Conservation (phyloP, 2,888 invertebrate genomes). For the Doris montereyensis region DNA sequence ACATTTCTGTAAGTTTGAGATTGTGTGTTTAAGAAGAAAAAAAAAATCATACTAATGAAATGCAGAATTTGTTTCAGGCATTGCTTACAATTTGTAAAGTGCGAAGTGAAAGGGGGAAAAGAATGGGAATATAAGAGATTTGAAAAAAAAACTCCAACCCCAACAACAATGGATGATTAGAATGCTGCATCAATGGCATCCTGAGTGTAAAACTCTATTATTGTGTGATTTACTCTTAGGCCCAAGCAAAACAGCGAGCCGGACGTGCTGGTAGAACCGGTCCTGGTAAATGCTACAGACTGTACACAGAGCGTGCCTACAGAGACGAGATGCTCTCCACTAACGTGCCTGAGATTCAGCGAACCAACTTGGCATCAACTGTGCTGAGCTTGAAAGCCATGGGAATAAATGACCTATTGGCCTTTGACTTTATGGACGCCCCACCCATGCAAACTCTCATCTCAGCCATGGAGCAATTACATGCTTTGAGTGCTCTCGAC, state of each 20-base stretch:
- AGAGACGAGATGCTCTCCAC: slow-evolving; percentile 93
- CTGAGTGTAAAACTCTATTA: neutral
- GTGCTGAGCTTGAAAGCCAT: slow-evolving; percentile 97
- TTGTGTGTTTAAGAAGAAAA: no score
- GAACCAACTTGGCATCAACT: slow-evolving; percentile 97
- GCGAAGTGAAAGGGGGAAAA: no score
- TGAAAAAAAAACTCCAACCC: no score
- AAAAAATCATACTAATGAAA: no score
- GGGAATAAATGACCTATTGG: slow-evolving; percentile 98
- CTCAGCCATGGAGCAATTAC: slow-evolving; percentile 96
- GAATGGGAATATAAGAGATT: no score
- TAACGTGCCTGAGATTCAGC: slow-evolving; percentile 95
- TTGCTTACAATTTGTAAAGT: no score
- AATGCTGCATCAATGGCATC: no score
- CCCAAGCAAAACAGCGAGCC: slow-evolving; percentile 97
- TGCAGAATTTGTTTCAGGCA: no score
- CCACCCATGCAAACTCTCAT: slow-evolving; percentile 98
- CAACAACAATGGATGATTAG: no score
- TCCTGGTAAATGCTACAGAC: slow-evolving; percentile 95
- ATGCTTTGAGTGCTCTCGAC: slow-evolving; percentile 96
- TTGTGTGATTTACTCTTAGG: slow-evolving; percentile 73
- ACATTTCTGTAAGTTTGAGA: no score
- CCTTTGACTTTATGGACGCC: slow-evolving; percentile 99
- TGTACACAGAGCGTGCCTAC: slow-evolving; percentile 97
- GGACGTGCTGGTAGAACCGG: slow-evolving; percentile 97